These are phyloP conservation scores for Cetoscarus ocellatus DNA, from an alignment of 2,797 vertebrate genomes.

Conservation along the genomic window DNA sequence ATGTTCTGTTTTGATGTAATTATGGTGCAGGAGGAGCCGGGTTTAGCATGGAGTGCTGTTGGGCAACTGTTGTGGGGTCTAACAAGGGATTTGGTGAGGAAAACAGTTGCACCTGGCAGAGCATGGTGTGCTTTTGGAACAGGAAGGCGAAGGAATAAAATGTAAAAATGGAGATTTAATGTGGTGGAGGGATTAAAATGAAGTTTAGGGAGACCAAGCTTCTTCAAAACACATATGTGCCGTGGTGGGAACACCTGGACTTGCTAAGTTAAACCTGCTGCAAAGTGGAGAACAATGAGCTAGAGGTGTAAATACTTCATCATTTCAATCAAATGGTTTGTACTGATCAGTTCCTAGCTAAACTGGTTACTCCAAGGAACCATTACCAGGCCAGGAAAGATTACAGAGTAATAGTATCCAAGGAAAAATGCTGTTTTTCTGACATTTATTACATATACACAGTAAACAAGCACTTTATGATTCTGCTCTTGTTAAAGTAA, in stretches of 20 bases:
- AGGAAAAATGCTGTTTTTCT: no score
- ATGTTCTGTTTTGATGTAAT: slow-evolving; percentile 83
- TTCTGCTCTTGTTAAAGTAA: no score
- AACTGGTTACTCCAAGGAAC: no score
- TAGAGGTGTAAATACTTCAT: slow-evolving; percentile 57
- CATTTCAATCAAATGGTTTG: slow-evolving; percentile 57
- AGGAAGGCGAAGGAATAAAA: slow-evolving; percentile 35
- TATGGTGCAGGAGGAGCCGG: slow-evolving; percentile 78
- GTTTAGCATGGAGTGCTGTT: slow-evolving; percentile 72
- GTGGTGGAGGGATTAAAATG: slow-evolving; percentile 19
- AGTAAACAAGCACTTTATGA: no score
- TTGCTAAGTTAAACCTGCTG: slow-evolving; percentile 68
- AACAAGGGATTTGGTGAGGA: slow-evolving; percentile 71
- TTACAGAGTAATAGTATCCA: no score
- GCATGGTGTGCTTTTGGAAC: slow-evolving; percentile 43
- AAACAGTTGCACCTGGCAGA: slow-evolving; percentile 78
- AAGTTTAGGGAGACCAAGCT: slow-evolving; percentile 15
- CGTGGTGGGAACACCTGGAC: slow-evolving; percentile 71
- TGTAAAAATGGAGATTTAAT: slow-evolving; percentile 17
- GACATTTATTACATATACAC: no score
- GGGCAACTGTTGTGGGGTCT: slow-evolving; percentile 69
- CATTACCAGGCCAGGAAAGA: no score
- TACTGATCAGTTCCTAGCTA: no score
- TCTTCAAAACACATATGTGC: slow-evolving; percentile 2
- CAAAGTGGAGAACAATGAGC: slow-evolving; percentile 71